Evolutionary conservation across 1,140 invertebrate genomes (phyloP).

Genomic region (Colletes gigas): DNA sequence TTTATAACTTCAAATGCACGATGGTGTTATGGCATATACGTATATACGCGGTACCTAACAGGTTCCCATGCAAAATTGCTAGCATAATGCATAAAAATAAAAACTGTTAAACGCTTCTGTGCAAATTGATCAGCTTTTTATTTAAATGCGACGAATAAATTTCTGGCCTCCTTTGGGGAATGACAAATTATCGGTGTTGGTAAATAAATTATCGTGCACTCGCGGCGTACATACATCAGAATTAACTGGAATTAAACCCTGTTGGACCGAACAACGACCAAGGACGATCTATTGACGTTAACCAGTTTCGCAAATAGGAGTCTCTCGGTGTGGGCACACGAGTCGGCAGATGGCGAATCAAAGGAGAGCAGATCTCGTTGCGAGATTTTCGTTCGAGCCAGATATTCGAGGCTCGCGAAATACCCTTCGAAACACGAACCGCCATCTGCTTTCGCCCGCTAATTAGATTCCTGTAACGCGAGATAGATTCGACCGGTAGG

Average conservation of each 20-base stretch:
- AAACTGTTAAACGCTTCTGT: too few relatives aligned
- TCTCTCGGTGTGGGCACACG: background rate
- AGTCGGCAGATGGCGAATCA: slow-evolving; percentile 25
- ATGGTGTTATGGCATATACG: too few relatives aligned
- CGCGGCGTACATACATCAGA: background rate
- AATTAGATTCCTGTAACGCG: slow-evolving; percentile 36
- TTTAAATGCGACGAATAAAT: too few relatives aligned
- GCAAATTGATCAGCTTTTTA: too few relatives aligned
- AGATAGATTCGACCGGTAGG: background rate
- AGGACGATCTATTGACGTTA: slow-evolving; percentile 37
- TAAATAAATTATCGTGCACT: background rate
- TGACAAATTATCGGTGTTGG: too few relatives aligned
- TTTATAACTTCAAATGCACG: too few relatives aligned
- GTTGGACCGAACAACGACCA: slow-evolving; percentile 1
- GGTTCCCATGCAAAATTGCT: too few relatives aligned
- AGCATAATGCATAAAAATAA: too few relatives aligned
- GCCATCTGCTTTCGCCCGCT: slow-evolving; percentile 23
- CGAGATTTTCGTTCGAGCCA: slow-evolving; percentile 22
- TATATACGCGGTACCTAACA: too few relatives aligned
- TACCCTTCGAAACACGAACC: slow-evolving; percentile 27
- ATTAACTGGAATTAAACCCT: slow-evolving; percentile 38
- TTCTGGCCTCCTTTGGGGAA: too few relatives aligned
- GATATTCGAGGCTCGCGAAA: background rate
- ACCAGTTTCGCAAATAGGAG: slow-evolving; percentile 46
- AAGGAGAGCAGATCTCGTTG: slow-evolving; percentile 14